Conservation (phyloP, 2,797 vertebrate genomes). For the Xenopus petersii region DNA sequence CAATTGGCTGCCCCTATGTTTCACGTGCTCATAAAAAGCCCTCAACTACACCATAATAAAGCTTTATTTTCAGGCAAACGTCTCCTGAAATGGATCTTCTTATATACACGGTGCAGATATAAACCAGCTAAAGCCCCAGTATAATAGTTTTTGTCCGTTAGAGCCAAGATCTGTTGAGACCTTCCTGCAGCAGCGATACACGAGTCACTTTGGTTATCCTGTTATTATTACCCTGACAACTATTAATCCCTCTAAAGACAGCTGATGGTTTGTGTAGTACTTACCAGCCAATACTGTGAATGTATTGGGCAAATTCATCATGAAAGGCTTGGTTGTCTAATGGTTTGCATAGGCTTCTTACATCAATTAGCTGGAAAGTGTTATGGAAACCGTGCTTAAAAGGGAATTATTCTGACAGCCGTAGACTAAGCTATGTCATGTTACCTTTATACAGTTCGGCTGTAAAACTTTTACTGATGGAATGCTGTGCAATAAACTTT, state of each 20-base stretch:
- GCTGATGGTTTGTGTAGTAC: conserved; percentile 34
- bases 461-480: conserved; percentile 25
- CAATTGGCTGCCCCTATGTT: no score
- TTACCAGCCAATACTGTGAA: conserved; percentile 27
- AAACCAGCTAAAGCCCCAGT: not conserved
- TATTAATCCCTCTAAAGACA: conserved; percentile 35
- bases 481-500: conserved; percentile 5
- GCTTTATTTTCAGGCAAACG: no score
- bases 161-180: not conserved
- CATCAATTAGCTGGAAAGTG: conserved; percentile 43
- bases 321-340: conserved; percentile 32
- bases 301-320: conserved; percentile 38
- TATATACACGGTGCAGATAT: not conserved
- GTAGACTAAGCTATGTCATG: conserved; percentile 39
- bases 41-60: no score
- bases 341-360: conserved; percentile 36
- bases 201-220: conserved; percentile 16
- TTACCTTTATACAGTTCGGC: conserved; percentile 21
- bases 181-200: not conserved
- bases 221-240: conserved; percentile 43
- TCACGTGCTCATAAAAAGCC: not conserved
- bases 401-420: conserved; percentile 35
- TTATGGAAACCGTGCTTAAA: conserved; percentile 34
- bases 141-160: conserved; percentile 5
- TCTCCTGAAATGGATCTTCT: no score